phyloP scores from a whole-genome alignment of 30 jellyfish, hydroid and myxozoan species.

The Hydractinia echinata region DNA sequence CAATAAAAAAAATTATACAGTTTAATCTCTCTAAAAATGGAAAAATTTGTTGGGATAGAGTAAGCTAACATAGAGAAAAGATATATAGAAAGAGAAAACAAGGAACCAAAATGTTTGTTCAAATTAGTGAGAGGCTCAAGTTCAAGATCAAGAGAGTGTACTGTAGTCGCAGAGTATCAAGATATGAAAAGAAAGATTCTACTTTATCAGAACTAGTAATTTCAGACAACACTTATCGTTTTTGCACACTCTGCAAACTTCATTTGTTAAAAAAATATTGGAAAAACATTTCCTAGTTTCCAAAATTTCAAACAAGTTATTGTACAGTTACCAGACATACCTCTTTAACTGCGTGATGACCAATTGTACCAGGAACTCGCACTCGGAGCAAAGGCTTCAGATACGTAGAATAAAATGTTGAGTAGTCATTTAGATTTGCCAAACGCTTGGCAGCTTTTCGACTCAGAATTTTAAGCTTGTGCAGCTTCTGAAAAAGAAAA shows the following conservation, averaged over 20 bases:
- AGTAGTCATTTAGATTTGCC: constrained; percentile 66
- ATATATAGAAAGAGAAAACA: too few relatives aligned
- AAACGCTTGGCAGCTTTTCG: constrained; percentile 65
- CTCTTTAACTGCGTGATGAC: constrained; percentile 84
- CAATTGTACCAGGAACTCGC: constrained; percentile 97
- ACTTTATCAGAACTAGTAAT: neutral
- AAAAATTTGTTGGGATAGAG: too few relatives aligned
- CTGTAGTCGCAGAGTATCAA: too few relatives aligned
- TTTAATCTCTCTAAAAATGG: too few relatives aligned
- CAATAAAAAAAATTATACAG: too few relatives aligned
- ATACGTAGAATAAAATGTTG: constrained; percentile 55
- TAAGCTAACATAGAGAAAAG: too few relatives aligned
- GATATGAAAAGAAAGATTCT: neutral
- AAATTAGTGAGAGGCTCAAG: too few relatives aligned
- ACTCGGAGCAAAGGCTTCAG: constrained; percentile 67
- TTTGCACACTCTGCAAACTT: neutral
- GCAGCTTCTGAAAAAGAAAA: constrained; percentile 50
- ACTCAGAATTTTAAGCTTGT: constrained; percentile 55
- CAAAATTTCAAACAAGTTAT: neutral
- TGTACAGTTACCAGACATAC: constrained; percentile 41
- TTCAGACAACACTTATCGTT: neutral
- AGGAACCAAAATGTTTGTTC: too few relatives aligned
- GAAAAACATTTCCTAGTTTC: neutral
- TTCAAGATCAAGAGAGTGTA: too few relatives aligned
- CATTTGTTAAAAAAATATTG: neutral